Conservation (phyloP, 2,888 invertebrate genomes). For the Aplocera efformata region DNA sequence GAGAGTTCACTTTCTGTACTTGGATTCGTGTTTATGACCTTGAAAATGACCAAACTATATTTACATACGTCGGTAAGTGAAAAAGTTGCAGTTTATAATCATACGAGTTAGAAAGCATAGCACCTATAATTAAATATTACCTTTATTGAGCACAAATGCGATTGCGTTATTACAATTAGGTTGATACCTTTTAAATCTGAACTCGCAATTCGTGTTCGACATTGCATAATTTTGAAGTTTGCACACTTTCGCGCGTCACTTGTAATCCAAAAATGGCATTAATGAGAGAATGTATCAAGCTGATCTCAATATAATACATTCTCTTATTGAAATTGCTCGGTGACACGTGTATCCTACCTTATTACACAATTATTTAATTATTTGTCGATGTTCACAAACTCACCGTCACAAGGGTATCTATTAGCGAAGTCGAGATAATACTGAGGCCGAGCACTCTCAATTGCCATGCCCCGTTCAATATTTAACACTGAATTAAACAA, state of each 20-base stretch:
- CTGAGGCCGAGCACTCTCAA: slow-evolving; percentile 13
- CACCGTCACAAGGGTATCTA: slow-evolving; percentile 2
- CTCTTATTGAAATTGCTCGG: no score
- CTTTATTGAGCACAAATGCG: slow-evolving; percentile 44
- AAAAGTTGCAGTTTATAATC: background rate
- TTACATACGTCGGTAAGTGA: slow-evolving; percentile 62
- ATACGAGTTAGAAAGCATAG: background rate
- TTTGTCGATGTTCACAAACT: slow-evolving; percentile 2
- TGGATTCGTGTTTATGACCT: slow-evolving; percentile 87
- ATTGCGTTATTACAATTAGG: slow-evolving; percentile 44
- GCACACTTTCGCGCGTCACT: slow-evolving; percentile 22
- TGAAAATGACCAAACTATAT: slow-evolving; percentile 55
- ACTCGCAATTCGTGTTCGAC: slow-evolving; percentile 36
- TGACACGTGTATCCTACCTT: no score
- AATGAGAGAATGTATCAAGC: slow-evolving; percentile 5
- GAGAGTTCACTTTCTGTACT: slow-evolving; percentile 90
- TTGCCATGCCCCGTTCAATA: slow-evolving; percentile 5
- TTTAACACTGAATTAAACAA: slow-evolving; percentile 17
- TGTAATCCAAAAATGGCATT: slow-evolving; percentile 20
- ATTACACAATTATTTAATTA: no score
- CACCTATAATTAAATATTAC: slow-evolving; percentile 9
- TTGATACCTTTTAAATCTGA: slow-evolving; percentile 48
- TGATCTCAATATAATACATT: background rate
- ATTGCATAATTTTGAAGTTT: slow-evolving; percentile 40
- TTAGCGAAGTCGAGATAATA: slow-evolving; percentile 9